Evolutionary conservation across 2,888 invertebrate genomes (phyloP).

Genomic region (Hypsopygia costalis): DNA sequence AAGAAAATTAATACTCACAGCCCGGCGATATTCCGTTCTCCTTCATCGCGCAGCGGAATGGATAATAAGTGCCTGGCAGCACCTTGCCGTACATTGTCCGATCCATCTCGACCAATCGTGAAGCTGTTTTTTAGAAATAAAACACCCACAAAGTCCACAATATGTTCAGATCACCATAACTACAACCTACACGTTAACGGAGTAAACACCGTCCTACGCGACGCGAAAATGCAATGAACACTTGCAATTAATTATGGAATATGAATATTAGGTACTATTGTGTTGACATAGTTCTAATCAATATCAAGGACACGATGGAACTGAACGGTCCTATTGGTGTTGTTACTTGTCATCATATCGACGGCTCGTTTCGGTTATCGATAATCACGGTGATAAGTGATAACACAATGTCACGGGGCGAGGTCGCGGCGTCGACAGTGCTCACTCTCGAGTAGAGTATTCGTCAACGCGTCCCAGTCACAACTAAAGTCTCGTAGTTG

Average conservation of each 20-base stretch:
- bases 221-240: conserved; percentile 45
- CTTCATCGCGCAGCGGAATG: conserved; percentile 90
- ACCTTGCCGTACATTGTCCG: conserved; percentile 95
- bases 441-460: conserved; percentile 53
- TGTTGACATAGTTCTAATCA: conserved; percentile 20
- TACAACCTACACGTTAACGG: conserved; percentile 59
- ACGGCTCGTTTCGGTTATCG: conserved; percentile 40
- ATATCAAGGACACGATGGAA: conserved; percentile 39
- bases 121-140: conserved; percentile 60
- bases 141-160: conserved; percentile 66
- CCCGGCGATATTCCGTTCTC: conserved; percentile 91
- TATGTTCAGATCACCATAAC: conserved; percentile 70
- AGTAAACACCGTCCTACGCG: conserved; percentile 48
- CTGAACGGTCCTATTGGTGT: conserved; percentile 27
- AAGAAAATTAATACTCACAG: conserved; percentile 84
- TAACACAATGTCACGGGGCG: conserved; percentile 64
- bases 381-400: conserved; percentile 57
- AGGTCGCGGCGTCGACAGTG: conserved; percentile 41
- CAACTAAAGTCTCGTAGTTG: conserved; percentile 56
- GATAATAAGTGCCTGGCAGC: conserved; percentile 91
- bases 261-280: conserved; percentile 15
- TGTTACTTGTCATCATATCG: conserved; percentile 39
- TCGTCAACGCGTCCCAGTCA: conserved; percentile 71
- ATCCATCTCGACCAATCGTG: conserved; percentile 85
- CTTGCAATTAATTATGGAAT: conserved; percentile 31